Percentiles rank a stretch among this genome's conserved stretches.
phyloP scores from a whole-genome alignment of 1,140 invertebrate species.

The Pteromalus puparum region DNA sequence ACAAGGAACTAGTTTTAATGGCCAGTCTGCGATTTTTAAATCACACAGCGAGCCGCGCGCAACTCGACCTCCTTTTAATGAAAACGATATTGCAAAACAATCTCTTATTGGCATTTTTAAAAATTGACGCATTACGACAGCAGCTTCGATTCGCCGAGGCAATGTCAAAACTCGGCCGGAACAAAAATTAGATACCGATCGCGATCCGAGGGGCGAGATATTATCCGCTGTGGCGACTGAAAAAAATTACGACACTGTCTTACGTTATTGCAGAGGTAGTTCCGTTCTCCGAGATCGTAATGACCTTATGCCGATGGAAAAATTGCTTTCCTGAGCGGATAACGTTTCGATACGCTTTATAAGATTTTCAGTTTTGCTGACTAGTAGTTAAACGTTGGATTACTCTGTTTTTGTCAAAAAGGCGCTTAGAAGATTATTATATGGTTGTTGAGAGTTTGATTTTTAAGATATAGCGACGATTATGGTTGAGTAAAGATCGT shows the following conservation, averaged over 20 bases:
- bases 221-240: neutral
- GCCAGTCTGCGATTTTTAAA: neutral
- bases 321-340: too few relatives aligned
- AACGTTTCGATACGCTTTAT: too few relatives aligned
- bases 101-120: neutral
- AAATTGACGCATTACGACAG: neutral
- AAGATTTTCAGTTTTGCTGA: neutral
- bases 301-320: too few relatives aligned
- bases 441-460: too few relatives aligned
- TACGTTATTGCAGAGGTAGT: too few relatives aligned
- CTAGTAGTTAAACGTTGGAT: too few relatives aligned
- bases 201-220: neutral
- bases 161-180: neutral
- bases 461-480: too few relatives aligned
- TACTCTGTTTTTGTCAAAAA: too few relatives aligned
- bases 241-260: neutral
- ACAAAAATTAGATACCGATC: slow-evolving; percentile 4
- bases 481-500: too few relatives aligned
- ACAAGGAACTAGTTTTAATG: neutral
- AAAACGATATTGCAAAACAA: neutral
- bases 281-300: too few relatives aligned
- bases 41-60: too few relatives aligned
- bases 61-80: neutral
- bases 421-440: too few relatives aligned
- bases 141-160: neutral